phyloP scores from a whole-genome alignment of 2,888 invertebrate genomes.

The Leptopilina myrica region DNA sequence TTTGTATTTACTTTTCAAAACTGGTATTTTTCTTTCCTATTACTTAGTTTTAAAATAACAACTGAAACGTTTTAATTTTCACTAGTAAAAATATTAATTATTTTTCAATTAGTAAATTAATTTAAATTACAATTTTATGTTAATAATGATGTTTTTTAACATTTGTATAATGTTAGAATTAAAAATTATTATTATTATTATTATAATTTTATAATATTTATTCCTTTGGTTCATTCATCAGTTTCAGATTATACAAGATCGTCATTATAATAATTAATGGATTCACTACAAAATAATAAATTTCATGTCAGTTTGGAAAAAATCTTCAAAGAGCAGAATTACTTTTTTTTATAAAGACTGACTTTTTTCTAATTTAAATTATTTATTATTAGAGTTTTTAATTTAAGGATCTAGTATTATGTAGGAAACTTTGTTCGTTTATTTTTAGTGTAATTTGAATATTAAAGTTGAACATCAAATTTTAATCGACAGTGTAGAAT shows the following conservation, averaged over 20 bases:
- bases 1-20: no score
- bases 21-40: not conserved
- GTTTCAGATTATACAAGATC: not conserved
- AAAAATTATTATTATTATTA: not conserved
- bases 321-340: no score
- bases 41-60: no score
- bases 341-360: no score
- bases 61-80: no score
- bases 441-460: not conserved
- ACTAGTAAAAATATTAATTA: no score
- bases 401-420: no score
- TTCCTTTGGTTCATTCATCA: not conserved
- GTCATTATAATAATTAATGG: slow-evolving; percentile 2
- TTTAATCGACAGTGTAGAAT: not conserved
- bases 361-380: no score
- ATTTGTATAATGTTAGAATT: not conserved
- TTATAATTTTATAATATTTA: not conserved
- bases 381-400: no score
- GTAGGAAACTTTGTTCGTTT: not conserved
- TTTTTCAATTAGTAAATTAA: no score
- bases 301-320: not conserved
- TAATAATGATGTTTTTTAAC: not conserved
- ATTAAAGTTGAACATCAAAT: no score
- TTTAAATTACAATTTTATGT: no score
- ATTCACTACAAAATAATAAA: not conserved